phyloP scores from a whole-genome alignment of 2,797 vertebrate genomes.

The Falco rusticolus region DNA sequence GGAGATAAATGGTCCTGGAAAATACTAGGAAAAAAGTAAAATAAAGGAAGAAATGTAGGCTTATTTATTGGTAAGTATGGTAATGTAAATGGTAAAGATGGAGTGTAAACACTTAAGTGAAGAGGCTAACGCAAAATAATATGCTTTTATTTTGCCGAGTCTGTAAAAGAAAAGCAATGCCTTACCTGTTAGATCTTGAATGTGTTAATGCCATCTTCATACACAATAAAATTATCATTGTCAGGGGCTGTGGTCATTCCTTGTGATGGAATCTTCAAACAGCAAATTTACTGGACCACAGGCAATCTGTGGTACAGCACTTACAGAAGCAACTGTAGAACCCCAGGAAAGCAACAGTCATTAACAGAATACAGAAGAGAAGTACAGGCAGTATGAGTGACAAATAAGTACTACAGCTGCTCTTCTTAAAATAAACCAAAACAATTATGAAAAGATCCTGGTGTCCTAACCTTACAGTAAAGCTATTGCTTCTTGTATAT shows the following conservation, averaged over 20 bases:
- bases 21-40: not conserved
- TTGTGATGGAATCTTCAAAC: not conserved
- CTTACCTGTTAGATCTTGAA: not conserved
- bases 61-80: not conserved
- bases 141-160: not conserved
- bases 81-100: not conserved
- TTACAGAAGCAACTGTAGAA: not conserved
- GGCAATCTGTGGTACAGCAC: not conserved
- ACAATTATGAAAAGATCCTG: not conserved
- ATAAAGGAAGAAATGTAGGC: not conserved
- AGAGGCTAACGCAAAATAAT: not conserved
- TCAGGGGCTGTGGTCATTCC: not conserved
- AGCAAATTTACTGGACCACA: not conserved
- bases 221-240: not conserved
- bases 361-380: not conserved
- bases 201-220: not conserved
- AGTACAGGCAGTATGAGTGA: not conserved
- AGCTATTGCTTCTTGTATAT: not conserved
- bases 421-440: not conserved
- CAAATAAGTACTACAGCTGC: not conserved
- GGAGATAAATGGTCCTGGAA: not conserved
- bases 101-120: not conserved
- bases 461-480: not conserved
- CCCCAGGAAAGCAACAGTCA: not conserved
- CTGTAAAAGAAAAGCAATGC: not conserved